Evolutionary conservation across 2,797 vertebrate species (phyloP).

Genomic region (Neosilurus mollespiculum): DNA sequence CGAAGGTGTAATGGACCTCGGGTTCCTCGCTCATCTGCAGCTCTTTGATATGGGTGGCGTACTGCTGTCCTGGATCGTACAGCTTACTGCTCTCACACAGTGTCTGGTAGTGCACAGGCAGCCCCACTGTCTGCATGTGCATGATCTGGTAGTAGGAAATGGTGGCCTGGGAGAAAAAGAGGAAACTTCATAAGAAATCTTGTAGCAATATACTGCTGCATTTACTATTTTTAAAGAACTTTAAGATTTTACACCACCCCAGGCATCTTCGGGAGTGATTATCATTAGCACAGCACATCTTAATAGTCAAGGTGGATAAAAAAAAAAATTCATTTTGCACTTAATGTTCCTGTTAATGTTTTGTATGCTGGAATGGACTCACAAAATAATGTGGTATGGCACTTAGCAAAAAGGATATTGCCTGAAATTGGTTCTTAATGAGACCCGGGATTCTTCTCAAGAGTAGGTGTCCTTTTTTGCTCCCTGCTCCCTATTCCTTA

Average conservation of each 20-base stretch:
- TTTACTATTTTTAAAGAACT: not conserved
- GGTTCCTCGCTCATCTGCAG: slow-evolving; percentile 86
- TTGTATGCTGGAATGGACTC: not conserved
- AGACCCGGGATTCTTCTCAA: not conserved
- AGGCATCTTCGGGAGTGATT: not conserved
- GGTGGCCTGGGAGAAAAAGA: slow-evolving; percentile 77
- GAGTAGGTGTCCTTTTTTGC: too few relatives aligned
- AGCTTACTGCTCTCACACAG: slow-evolving; percentile 97
- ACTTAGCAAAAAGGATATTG: not conserved
- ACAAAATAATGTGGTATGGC: not conserved
- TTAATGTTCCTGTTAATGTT: not conserved
- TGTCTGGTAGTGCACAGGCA: slow-evolving; percentile 94
- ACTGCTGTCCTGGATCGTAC: slow-evolving; percentile 93
- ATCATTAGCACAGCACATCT: not conserved
- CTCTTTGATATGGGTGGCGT: slow-evolving; percentile 84
- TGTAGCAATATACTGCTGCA: not conserved
- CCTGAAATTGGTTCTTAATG: not conserved
- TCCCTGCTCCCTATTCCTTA: not conserved
- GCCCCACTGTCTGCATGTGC: slow-evolving; percentile 90
- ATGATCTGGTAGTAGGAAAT: slow-evolving; percentile 96
- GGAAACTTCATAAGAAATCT: not conserved
- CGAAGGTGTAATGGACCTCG: slow-evolving; percentile 80
- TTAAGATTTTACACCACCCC: not conserved
- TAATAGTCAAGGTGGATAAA: not conserved
- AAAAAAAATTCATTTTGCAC: not conserved